Conservation (phyloP, 2,113 vertebrate genomes). For the Todiramphus saurophagus region DNA sequence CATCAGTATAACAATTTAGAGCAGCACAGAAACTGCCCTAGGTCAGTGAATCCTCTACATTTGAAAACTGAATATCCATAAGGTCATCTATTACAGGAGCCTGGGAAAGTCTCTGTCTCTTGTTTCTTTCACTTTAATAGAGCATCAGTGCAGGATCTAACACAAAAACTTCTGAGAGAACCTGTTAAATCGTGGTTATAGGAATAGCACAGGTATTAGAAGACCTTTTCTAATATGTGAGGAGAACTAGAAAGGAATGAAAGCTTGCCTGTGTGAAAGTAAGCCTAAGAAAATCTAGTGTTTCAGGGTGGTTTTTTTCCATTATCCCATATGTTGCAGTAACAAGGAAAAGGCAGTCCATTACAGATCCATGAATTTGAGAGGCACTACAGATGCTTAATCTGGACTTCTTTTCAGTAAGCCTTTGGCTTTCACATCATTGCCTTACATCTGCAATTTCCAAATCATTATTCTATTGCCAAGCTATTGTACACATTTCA, state of each 20-base stretch:
- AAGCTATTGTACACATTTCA: slow-evolving; percentile 74
- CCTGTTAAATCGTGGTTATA: neutral
- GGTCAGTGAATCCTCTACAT: neutral
- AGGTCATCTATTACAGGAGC: neutral
- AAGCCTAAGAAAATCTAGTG: neutral
- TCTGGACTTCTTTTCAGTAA: slow-evolving; percentile 64
- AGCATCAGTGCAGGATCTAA: neutral
- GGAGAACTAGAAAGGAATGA: neutral
- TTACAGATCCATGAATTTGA: slow-evolving; percentile 6
- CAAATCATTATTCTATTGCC: slow-evolving; percentile 67
- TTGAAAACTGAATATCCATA: neutral
- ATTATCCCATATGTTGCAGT: neutral
- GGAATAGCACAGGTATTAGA: neutral
- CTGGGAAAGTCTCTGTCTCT: neutral
- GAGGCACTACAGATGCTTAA: slow-evolving; percentile 53
- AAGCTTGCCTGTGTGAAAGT: neutral
- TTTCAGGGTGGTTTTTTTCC: neutral
- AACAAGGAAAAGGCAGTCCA: neutral
- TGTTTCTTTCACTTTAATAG: neutral
- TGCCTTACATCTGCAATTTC: slow-evolving; percentile 72
- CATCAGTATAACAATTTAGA: rapidly evolving
- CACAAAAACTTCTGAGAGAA: neutral
- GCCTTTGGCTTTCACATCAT: slow-evolving; percentile 64
- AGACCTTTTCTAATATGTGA: neutral
- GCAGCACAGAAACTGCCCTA: neutral